Base-by-base conservation (phyloP, 2,888 invertebrate genomes). In the Caenorhabditis plicata region DNA sequence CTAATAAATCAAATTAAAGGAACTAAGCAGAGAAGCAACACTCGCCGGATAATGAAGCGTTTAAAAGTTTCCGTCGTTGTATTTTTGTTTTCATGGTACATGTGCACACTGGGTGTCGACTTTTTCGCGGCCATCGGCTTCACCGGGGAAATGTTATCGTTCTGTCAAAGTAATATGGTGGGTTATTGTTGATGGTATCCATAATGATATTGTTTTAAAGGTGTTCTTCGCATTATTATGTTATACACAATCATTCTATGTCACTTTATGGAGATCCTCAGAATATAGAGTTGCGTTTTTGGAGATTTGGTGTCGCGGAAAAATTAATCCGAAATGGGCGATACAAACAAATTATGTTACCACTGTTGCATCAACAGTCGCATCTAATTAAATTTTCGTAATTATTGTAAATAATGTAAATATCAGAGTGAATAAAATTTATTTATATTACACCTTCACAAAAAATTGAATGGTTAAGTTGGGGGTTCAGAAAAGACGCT, bases 161-260 rank as follows among this genome's bases (percentile, higher is more conserved):
- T 42, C 20, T 4, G 27, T 7, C 5, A 8, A 2, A 20, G 19
- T 22, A 42, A 42, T 11, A 13, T 42, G 29, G 42, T 42, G 13
- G 15, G n/a, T 4, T 27, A 7, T 13, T 35, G 35, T 35, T 17
- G 20, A 8, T 35, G 35, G n/a, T 20, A 35, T 5, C n/a, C 15
- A n/a, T 33, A 33, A 17, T 5, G 33, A n/a, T 33, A n/a, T 9
- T 17, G 5, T 5, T 33, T n/a, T 17, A 20, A 17, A 35, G 35
- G 35, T 35, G 4, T 2, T 35, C 3, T 35, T 35, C n/a, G 35
- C 35, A 11, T 35, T 35, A 20, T 3, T 35, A 11, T 35, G 35
- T 22, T 57, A 51, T 32, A 43, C 51, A 5, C 57, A 57, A 35
- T 47, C 50, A 15, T 57, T 57, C 26, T 57, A 57, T 26, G 57